A percentile compares a stretch with the other conserved stretches of the same genome.
Conservation (phyloP, 2,797 vertebrate species). For the Oreochromis mossambicus region DNA sequence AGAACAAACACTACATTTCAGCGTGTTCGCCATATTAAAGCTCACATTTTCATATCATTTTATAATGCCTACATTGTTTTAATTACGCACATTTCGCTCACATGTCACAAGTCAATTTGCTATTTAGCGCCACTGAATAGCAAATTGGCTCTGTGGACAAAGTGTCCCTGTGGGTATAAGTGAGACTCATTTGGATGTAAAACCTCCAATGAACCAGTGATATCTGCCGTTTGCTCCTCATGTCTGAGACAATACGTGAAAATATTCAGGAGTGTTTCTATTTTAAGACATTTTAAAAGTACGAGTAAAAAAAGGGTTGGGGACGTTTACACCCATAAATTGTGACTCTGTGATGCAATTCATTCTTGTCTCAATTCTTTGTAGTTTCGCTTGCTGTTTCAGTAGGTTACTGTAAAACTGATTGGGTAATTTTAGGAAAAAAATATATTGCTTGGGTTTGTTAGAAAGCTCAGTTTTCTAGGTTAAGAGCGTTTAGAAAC, state of each 20-base stretch:
- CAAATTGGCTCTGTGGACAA: slow-evolving; percentile 25
- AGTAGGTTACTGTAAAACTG: rapidly evolving
- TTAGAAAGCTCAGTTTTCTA: not conserved
- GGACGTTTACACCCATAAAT: not conserved
- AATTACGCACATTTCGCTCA: slow-evolving; percentile 27
- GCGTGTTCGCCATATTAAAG: not conserved
- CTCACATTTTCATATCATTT: not conserved
- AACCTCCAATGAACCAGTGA: slow-evolving; percentile 8
- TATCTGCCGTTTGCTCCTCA: not conserved
- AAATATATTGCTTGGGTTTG: rapidly evolving
- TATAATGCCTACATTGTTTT: not conserved
- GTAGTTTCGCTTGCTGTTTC: not conserved
- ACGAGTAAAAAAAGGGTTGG: not conserved
- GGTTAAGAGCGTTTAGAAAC: not conserved
- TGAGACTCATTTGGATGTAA: slow-evolving; percentile 58
- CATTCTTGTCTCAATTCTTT: not conserved
- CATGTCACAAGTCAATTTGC: slow-evolving; percentile 56
- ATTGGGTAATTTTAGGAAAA: not conserved
- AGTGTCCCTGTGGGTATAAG: slow-evolving; percentile 32
- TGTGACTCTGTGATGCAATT: not conserved
- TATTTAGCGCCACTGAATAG: not conserved
- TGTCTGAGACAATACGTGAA: not conserved
- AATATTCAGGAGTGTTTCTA: not conserved
- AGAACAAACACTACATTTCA: not conserved
- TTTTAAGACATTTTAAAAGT: not conserved